Percentiles rank a stretch among this genome's conserved stretches.
These are phyloP conservation scores for Chlorodrepanis virens DNA, from an alignment of 2,113 vertebrate genomes.

Conservation along the genomic window DNA sequence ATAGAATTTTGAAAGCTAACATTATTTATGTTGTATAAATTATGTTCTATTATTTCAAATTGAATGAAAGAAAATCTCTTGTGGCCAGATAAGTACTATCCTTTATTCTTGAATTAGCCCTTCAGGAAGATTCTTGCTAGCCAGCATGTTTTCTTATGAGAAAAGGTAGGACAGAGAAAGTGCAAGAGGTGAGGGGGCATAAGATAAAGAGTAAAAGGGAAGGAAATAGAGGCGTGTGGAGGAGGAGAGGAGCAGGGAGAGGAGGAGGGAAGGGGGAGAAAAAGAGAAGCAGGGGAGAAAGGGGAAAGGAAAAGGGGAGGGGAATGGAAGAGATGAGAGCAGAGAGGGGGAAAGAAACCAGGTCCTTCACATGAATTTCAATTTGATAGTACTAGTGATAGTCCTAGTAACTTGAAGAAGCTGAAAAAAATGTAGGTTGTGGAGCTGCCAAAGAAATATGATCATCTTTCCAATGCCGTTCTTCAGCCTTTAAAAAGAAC, in stretches of 20 bases:
- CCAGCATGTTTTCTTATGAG: neutral
- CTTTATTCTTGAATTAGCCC: conserved; percentile 24
- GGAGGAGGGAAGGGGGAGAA: neutral
- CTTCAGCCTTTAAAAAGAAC: neutral
- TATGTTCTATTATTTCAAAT: conserved; percentile 59
- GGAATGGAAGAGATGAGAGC: neutral
- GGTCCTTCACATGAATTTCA: neutral
- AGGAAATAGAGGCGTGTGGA: neutral
- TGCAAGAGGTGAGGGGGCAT: neutral
- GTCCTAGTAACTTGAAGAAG: neutral
- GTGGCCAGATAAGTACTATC: conserved; percentile 24
- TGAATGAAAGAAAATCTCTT: conserved; percentile 61
- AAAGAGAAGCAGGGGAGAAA: neutral
- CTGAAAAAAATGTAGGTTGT: neutral
- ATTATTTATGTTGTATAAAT: conserved; percentile 56
- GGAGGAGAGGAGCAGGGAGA: neutral
- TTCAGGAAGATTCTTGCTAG: neutral
- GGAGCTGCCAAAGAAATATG: neutral
- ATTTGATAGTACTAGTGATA: neutral
- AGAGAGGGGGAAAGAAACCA: neutral
- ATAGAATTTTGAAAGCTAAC: conserved; percentile 46
- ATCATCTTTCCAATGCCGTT: neutral
- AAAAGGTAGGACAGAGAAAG: neutral
- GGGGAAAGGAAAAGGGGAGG: fast-evolving
- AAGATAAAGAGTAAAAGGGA: neutral